phyloP scores from a whole-genome alignment of 2,888 invertebrate genomes.

The Gryllus longicercus region DNA sequence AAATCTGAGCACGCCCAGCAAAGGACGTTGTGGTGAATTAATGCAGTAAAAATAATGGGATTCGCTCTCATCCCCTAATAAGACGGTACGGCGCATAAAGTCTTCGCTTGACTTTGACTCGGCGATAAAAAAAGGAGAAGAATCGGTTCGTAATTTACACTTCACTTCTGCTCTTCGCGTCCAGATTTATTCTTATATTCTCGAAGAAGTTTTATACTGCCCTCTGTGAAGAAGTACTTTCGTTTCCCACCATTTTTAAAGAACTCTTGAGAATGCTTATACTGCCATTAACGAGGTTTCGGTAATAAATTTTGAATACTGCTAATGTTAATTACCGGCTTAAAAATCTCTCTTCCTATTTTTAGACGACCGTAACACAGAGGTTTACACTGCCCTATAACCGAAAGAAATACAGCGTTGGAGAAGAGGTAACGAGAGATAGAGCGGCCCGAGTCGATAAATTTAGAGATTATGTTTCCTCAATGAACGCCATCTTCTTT shows the following conservation, averaged over 20 bases:
- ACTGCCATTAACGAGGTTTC: conserved; percentile 17
- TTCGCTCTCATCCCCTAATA: conserved; percentile 3
- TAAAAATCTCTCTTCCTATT: background rate
- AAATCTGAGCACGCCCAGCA: background rate
- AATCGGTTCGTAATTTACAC: conserved; percentile 11
- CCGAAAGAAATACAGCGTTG: background rate
- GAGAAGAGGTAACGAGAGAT: conserved; percentile 1
- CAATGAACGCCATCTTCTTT: background rate
- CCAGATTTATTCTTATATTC: conserved; percentile 17
- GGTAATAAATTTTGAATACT: conserved; percentile 8
- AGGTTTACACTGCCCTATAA: background rate
- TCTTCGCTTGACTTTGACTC: conserved; percentile 17
- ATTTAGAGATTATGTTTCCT: conserved; percentile 11
- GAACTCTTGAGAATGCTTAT: background rate
- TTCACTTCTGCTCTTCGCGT: conserved; percentile 1
- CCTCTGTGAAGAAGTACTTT: conserved; percentile 2
- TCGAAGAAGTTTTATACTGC: conserved; percentile 1
- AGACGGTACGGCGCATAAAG: conserved; percentile 8
- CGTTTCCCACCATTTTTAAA: background rate
- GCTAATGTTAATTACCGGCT: background rate
- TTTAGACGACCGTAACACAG: background rate
- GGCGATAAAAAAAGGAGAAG: background rate
- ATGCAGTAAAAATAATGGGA: conserved; percentile 17
- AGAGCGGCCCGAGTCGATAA: background rate
- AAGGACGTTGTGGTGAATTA: conserved; percentile 1